These are phyloP conservation scores for Leguminivora glycinivorella DNA, from an alignment of 1,140 invertebrate genomes.

Conservation along the genomic window DNA sequence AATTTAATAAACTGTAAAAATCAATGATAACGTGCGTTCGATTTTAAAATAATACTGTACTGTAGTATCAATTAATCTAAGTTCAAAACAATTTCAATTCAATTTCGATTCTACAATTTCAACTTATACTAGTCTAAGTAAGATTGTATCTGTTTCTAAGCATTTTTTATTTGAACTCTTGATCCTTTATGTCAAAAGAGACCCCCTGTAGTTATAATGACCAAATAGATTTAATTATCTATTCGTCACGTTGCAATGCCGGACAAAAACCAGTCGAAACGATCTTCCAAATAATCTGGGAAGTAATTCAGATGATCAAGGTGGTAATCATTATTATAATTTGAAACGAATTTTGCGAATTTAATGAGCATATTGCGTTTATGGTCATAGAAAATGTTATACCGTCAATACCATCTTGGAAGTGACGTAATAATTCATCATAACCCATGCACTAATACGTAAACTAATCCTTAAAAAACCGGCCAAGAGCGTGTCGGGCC, in stretches of 20 bases:
- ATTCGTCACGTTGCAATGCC: constrained; percentile 41
- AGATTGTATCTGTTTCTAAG: background rate
- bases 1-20: no score
- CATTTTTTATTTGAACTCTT: background rate
- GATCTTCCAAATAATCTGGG: constrained; percentile 11
- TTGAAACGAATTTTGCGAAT: background rate
- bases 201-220: constrained; percentile 40
- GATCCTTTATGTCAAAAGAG: background rate
- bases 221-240: constrained; percentile 47
- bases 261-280: constrained; percentile 40
- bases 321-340: constrained; percentile 30
- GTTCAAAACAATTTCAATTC: no score
- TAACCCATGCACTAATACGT: no score
- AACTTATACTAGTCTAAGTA: no score
- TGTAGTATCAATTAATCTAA: no score
- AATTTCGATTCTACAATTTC: no score
- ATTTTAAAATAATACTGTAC: no score
- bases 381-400: background rate
- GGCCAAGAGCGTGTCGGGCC: no score
- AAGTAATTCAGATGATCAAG: constrained; percentile 43
- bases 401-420: background rate
- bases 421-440: background rate
- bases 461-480: no score
- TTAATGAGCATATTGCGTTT: background rate
- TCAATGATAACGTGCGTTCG: no score